These are phyloP conservation scores for Meta bourneti DNA, from an alignment of 2,888 invertebrate genomes.

Conservation along the genomic window DNA sequence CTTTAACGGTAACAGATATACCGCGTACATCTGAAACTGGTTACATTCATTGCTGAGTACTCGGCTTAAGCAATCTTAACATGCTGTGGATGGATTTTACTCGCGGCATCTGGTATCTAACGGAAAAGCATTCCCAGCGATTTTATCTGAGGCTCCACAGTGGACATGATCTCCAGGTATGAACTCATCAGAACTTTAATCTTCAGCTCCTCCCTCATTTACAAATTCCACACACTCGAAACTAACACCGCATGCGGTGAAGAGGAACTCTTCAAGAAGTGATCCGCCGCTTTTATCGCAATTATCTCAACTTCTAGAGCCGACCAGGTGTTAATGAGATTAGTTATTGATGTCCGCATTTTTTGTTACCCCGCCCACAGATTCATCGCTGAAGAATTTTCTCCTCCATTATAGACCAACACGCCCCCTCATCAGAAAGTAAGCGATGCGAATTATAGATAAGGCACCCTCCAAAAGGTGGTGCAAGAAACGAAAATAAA, in stretches of 20 bases:
- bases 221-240: slow-evolving; percentile 64
- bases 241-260: slow-evolving; percentile 54
- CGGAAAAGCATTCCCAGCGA: not conserved
- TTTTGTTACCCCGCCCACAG: slow-evolving; percentile 57
- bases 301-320: slow-evolving; percentile 38
- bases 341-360: slow-evolving; percentile 73
- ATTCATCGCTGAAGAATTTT: slow-evolving; percentile 64
- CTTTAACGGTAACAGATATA: too few relatives aligned
- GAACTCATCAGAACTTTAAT: slow-evolving; percentile 68
- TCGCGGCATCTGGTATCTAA: not conserved
- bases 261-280: slow-evolving; percentile 16
- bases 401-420: slow-evolving; percentile 25
- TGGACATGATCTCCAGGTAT: slow-evolving; percentile 42
- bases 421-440: slow-evolving; percentile 74
- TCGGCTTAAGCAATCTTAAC: not conserved
- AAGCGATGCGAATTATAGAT: slow-evolving; percentile 74
- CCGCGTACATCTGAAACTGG: too few relatives aligned
- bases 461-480: slow-evolving; percentile 40
- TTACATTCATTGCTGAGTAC: too few relatives aligned
- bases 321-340: slow-evolving; percentile 74
- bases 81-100: not conserved
- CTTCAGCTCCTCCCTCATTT: slow-evolving; percentile 69
- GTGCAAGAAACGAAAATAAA: not conserved
- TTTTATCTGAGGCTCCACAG: slow-evolving; percentile 27
- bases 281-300: slow-evolving; percentile 46